These are phyloP conservation scores for Xyliphius kryptos DNA, from an alignment of 2,113 vertebrate genomes.

Conservation along the genomic window DNA sequence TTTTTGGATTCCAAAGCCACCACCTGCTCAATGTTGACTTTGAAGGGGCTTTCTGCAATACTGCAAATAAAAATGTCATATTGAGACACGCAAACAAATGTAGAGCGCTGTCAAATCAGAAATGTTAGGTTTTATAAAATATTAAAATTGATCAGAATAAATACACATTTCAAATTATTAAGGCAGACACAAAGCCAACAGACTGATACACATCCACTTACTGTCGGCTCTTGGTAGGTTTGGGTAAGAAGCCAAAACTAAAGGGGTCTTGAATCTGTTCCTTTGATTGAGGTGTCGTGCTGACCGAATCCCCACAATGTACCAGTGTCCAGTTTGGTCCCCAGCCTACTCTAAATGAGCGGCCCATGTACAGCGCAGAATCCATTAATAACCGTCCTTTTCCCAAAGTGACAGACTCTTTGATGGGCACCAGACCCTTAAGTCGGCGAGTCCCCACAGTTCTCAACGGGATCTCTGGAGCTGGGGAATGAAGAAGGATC, in stretches of 20 bases:
- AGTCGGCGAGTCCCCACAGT: constrained; percentile 76
- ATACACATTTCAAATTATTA: neutral
- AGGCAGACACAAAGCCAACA: neutral
- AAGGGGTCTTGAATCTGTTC: constrained; percentile 42
- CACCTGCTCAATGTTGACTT: constrained; percentile 81
- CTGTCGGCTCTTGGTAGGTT: constrained; percentile 68
- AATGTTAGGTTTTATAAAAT: neutral
- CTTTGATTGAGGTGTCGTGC: constrained; percentile 20
- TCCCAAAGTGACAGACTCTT: constrained; percentile 68
- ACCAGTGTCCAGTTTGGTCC: constrained; percentile 82
- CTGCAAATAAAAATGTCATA: constrained; percentile 48
- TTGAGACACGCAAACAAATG: too few species aligned
- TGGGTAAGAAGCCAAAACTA: constrained; percentile 72
- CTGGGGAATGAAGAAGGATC: constrained; percentile 56
- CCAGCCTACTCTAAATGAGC: constrained; percentile 89
- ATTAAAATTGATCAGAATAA: neutral
- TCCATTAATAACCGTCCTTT: constrained; percentile 84
- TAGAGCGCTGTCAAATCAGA: neutral
- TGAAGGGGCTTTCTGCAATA: constrained; percentile 78
- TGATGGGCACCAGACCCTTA: constrained; percentile 70
- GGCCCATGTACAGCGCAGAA: constrained; percentile 77
- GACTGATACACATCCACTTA: constrained; percentile 56
- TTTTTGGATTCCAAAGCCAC: constrained; percentile 58
- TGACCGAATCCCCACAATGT: constrained; percentile 70
- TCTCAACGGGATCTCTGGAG: constrained; percentile 64